phyloP scores from a whole-genome alignment of 2,113 vertebrate species.

The Lycaon pictus region DNA sequence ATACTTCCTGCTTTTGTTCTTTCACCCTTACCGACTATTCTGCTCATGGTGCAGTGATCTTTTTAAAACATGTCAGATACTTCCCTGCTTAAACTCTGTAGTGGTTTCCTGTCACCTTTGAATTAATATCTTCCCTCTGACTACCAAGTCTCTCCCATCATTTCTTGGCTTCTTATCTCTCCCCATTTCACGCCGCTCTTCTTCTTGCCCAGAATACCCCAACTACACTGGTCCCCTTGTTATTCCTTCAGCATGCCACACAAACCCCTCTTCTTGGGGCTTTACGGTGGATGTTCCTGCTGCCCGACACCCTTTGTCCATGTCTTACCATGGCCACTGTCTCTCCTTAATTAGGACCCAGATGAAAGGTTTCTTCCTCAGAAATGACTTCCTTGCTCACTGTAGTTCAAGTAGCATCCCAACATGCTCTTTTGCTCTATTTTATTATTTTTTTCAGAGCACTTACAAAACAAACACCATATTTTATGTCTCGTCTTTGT shows the following conservation, averaged over 20 bases:
- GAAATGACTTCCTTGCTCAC: neutral
- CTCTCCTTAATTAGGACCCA: neutral
- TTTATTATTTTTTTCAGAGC: neutral
- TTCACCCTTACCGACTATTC: neutral
- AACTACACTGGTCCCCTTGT: neutral
- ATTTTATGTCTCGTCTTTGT: neutral
- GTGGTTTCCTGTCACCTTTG: neutral
- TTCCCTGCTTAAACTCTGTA: neutral
- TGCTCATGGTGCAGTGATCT: neutral
- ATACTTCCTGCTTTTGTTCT: neutral
- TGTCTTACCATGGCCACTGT: neutral
- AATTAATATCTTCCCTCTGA: neutral
- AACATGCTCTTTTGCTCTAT: neutral
- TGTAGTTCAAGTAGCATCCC: neutral
- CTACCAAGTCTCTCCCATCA: too few relatives aligned
- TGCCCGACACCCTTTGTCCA: neutral
- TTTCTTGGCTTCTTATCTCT: neutral
- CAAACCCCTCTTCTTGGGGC: too few relatives aligned
- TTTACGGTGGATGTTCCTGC: neutral
- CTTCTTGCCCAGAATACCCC: neutral
- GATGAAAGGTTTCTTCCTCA: neutral
- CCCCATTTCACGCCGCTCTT: neutral
- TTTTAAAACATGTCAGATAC: neutral
- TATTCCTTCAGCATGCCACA: neutral
- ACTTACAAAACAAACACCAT: neutral